Evolutionary conservation across 1,140 invertebrate species (phyloP).

Genomic region (Philopotamus ludificatus): DNA sequence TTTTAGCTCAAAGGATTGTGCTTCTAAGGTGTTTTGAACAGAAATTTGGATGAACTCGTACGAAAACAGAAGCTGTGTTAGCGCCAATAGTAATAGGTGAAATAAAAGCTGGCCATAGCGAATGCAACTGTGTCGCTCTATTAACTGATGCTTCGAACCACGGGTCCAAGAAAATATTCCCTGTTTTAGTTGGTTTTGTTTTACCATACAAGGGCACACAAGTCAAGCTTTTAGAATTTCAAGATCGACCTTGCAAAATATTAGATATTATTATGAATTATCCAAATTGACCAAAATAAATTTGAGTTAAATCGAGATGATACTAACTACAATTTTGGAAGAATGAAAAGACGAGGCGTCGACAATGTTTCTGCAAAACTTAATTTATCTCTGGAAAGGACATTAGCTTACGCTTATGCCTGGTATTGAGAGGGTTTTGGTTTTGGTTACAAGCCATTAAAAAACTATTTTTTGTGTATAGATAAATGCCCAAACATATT

Average conservation of each 20-base stretch:
- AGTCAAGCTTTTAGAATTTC: neutral
- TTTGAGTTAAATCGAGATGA: too few relatives aligned
- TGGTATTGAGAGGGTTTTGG: too few relatives aligned
- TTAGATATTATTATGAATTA: neutral
- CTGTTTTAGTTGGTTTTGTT: neutral
- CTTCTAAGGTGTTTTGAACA: slow-evolving; percentile 40
- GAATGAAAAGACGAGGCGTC: too few relatives aligned
- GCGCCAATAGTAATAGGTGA: slow-evolving; percentile 16
- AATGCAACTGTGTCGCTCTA: slow-evolving; percentile 7
- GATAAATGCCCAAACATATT: too few relatives aligned
- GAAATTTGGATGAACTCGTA: too few relatives aligned
- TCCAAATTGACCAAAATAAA: too few relatives aligned
- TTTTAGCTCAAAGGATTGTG: slow-evolving; percentile 37
- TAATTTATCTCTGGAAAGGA: too few relatives aligned
- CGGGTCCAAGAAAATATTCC: slow-evolving; percentile 5
- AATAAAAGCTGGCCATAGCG: slow-evolving; percentile 11
- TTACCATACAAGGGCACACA: slow-evolving; percentile 2
- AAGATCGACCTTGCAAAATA: neutral
- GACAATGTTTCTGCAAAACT: too few relatives aligned
- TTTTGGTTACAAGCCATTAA: too few relatives aligned
- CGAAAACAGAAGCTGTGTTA: slow-evolving; percentile 43
- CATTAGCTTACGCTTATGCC: too few relatives aligned
- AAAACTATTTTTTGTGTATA: too few relatives aligned
- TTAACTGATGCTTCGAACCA: slow-evolving; percentile 18
- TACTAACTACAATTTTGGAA: too few relatives aligned